These are phyloP conservation scores for Ectobius pallidus DNA, from an alignment of 2,888 invertebrate genomes.

Conservation along the genomic window DNA sequence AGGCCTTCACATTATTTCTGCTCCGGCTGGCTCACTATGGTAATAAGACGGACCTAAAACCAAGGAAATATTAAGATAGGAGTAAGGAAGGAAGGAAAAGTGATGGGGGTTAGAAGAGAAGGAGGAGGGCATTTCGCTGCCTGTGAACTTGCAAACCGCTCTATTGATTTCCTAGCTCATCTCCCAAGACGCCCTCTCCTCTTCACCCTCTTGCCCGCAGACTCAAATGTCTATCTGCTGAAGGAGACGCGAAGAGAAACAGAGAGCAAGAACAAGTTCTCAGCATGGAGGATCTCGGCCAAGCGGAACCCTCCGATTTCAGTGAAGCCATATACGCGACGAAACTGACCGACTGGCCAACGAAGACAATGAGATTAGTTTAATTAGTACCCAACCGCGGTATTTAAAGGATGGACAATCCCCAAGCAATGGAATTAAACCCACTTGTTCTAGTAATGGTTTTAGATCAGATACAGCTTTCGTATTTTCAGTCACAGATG, in stretches of 20 bases:
- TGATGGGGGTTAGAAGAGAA: not conserved
- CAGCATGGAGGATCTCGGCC: constrained; percentile 1
- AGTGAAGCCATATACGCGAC: not conserved
- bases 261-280: not conserved
- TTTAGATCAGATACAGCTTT: not conserved
- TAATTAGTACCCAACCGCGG: not conserved
- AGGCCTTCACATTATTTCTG: constrained; percentile 21
- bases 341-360: not conserved
- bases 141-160: constrained; percentile 30
- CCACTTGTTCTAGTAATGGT: not conserved
- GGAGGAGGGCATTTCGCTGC: constrained; percentile 21
- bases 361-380: not conserved
- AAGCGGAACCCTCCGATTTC: not conserved
- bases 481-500: not conserved
- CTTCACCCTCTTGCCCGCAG: constrained; percentile 15
- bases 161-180: constrained; percentile 38
- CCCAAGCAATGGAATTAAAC: not conserved
- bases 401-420: not conserved
- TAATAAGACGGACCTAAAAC: constrained; percentile 11
- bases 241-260: constrained; percentile 14
- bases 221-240: constrained; percentile 34
- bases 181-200: constrained; percentile 33
- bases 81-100: constrained; percentile 21
- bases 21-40: constrained; percentile 19
- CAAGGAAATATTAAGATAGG: constrained; percentile 31